Conservation (phyloP, 2,888 invertebrate species). For the Zele albiditarsus region DNA sequence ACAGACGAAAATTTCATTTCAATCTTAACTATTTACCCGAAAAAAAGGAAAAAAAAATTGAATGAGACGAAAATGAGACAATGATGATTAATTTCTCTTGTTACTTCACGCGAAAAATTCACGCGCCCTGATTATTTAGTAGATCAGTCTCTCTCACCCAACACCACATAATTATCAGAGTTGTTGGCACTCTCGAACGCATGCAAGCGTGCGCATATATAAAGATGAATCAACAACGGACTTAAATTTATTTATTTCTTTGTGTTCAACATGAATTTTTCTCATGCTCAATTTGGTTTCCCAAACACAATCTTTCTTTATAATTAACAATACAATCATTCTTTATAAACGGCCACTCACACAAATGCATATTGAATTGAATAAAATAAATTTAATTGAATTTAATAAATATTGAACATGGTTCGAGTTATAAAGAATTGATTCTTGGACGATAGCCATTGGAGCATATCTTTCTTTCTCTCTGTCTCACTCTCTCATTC, state of each 20-base stretch:
- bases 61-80: conserved; percentile 22
- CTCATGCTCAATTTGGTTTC: not conserved
- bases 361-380: conserved; percentile 15
- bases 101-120: conserved; percentile 34
- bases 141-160: conserved; percentile 38
- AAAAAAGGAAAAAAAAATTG: not conserved
- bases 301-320: not conserved
- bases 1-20: not conserved
- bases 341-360: not conserved
- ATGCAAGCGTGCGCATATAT: conserved; percentile 33
- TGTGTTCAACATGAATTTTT: not conserved
- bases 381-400: not conserved
- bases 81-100: conserved; percentile 20
- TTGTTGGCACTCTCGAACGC: conserved; percentile 42
- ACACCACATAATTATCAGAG: conserved; percentile 3
- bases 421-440: conserved; percentile 17
- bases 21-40: not conserved
- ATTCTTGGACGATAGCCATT: conserved; percentile 41
- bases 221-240: conserved; percentile 25
- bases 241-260: conserved; percentile 15
- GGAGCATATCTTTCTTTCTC: not conserved
- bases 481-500: not conserved
- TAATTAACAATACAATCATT: too few relatives aligned
- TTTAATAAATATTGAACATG: conserved; percentile 15
- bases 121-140: conserved; percentile 45